A percentile compares a stretch with the other conserved stretches of the same genome.
phyloP scores from a whole-genome alignment of 53 echinoderm and acorn worm species.

The Echinarachnius parma region DNA sequence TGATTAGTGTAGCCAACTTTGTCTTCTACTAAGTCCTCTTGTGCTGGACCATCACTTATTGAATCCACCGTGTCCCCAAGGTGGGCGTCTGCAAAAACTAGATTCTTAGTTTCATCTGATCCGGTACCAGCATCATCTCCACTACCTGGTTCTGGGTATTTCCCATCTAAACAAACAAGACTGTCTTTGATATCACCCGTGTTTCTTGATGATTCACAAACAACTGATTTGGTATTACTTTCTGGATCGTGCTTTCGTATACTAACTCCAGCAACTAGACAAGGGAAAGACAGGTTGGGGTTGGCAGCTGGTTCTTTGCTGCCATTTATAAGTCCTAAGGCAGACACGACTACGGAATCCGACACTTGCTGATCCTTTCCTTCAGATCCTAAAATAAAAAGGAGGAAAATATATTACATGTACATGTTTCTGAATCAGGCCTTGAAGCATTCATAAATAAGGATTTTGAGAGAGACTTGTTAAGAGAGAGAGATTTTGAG shows the following conservation, averaged over 20 bases:
- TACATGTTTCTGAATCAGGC: no score
- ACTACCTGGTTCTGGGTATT: slow-evolving; percentile 22
- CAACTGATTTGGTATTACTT: slow-evolving; percentile 2
- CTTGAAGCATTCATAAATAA: no score
- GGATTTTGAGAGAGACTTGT: no score
- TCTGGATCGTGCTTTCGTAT: slow-evolving; percentile 46
- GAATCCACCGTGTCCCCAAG: slow-evolving; percentile 86
- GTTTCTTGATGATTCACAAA: neutral
- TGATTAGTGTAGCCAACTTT: slow-evolving; percentile 42
- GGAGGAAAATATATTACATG: no score
- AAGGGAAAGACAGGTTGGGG: slow-evolving; percentile 46
- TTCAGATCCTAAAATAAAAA: slow-evolving; percentile 2
- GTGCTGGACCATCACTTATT: no score
- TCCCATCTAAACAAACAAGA: slow-evolving; percentile 8
- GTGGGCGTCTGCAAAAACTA: slow-evolving; percentile 65
- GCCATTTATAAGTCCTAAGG: slow-evolving; percentile 59
- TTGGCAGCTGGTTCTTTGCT: slow-evolving; percentile 15
- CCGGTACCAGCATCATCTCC: slow-evolving; percentile 80
- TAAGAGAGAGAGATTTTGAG: no score
- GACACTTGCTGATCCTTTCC: slow-evolving; percentile 19
- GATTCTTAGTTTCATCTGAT: slow-evolving; percentile 48
- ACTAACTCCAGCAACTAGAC: slow-evolving; percentile 62
- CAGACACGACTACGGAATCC: slow-evolving; percentile 55
- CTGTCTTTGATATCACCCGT: slow-evolving; percentile 1
- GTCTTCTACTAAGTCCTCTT: neutral